Evolutionary conservation across 2,113 vertebrate species (phyloP).

Genomic region (Paramormyrops kingsleyae): DNA sequence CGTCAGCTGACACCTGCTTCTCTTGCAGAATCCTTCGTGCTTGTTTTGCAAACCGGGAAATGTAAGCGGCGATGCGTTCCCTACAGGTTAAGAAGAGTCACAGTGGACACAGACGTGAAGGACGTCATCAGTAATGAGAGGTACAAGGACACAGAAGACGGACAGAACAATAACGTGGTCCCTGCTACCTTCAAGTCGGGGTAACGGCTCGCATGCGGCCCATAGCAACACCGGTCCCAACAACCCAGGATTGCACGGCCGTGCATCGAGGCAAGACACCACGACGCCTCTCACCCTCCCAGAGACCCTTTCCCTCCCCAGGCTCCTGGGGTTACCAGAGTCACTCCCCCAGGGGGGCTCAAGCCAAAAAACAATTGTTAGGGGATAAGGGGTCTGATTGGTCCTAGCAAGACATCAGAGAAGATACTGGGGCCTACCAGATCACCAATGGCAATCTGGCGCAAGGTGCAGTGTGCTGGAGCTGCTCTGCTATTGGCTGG

Average conservation of each 20-base stretch:
- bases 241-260: neutral
- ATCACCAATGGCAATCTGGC: too few relatives aligned
- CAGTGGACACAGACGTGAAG: slow-evolving; percentile 37
- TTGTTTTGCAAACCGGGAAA: neutral
- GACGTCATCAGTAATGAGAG: slow-evolving; percentile 47
- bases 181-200: slow-evolving; percentile 46
- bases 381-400: neutral
- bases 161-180: slow-evolving; percentile 66
- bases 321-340: neutral
- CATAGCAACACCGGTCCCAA: neutral
- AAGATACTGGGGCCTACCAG: neutral
- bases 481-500: neutral
- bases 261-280: neutral
- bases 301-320: neutral
- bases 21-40: neutral
- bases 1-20: neutral
- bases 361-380: neutral
- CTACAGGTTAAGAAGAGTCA: slow-evolving; percentile 50
- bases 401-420: neutral
- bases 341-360: neutral
- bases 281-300: neutral
- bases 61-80: neutral
- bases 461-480: neutral
- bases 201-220: slow-evolving; percentile 32
- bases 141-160: slow-evolving; percentile 59